Evolutionary conservation across 2,888 invertebrate genomes (phyloP).

Genomic region (Sthenelais limicola): DNA sequence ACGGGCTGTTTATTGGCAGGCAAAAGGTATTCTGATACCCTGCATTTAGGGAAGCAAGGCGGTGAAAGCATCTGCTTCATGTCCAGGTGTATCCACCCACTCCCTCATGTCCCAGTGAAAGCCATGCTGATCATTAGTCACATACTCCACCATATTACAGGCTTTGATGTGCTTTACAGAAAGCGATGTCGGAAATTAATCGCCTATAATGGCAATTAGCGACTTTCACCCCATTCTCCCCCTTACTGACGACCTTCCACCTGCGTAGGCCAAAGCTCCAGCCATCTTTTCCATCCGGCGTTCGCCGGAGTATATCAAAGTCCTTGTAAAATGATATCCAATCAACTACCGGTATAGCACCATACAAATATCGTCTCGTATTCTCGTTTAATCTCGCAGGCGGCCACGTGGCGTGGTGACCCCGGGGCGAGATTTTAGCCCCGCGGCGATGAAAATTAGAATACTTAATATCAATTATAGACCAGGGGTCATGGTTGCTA

Average conservation of each 20-base stretch:
- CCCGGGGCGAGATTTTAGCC: slow-evolving; percentile 17
- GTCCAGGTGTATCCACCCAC: too few relatives aligned
- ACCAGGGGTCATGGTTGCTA: neutral
- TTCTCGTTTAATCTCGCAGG: slow-evolving; percentile 23
- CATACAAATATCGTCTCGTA: slow-evolving; percentile 3
- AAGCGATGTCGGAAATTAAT: slow-evolving; percentile 26
- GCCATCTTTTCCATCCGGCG: slow-evolving; percentile 13
- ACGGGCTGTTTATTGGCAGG: too few relatives aligned
- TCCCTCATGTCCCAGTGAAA: too few relatives aligned
- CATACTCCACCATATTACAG: too few relatives aligned
- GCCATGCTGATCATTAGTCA: too few relatives aligned
- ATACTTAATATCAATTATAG: slow-evolving; percentile 36
- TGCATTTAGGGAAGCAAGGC: too few relatives aligned
- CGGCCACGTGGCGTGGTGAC: slow-evolving; percentile 34
- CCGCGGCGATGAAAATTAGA: slow-evolving; percentile 23
- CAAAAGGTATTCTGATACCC: too few relatives aligned
- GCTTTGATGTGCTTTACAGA: too few relatives aligned
- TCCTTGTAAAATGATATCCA: slow-evolving; percentile 21
- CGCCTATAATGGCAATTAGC: slow-evolving; percentile 33
- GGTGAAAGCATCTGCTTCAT: too few relatives aligned
- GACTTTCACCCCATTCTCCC: slow-evolving; percentile 13
- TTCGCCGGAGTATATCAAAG: slow-evolving; percentile 12
- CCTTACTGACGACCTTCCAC: neutral
- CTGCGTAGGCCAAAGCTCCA: slow-evolving; percentile 2
- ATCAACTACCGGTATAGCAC: slow-evolving; percentile 19